Percentiles rank a stretch among this genome's conserved stretches.
Conservation (phyloP, 1,140 invertebrate species). For the Microplitis mediator region DNA sequence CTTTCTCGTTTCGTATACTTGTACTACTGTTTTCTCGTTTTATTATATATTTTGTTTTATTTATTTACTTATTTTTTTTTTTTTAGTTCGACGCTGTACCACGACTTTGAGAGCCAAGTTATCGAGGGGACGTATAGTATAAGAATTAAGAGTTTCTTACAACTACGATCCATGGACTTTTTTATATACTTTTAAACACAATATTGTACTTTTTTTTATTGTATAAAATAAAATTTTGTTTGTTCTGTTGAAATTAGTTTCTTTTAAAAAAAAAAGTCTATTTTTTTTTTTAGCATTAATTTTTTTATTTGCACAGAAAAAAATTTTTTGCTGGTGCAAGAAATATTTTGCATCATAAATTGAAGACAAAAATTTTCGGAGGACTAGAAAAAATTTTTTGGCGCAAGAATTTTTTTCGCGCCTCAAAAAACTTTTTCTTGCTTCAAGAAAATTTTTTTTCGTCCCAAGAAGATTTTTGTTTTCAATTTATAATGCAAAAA, state of each 20-base stretch:
- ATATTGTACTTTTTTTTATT: not conserved
- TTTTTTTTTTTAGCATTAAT: too few species aligned
- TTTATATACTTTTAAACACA: not conserved
- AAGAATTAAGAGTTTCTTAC: slow-evolving; percentile 34
- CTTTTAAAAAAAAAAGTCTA: slow-evolving; percentile 7
- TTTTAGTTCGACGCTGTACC: not conserved
- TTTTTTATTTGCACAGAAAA: too few species aligned
- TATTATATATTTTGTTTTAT: not conserved
- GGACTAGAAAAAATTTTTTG: too few species aligned
- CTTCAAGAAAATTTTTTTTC: too few species aligned
- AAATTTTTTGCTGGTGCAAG: too few species aligned
- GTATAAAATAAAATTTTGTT: not conserved
- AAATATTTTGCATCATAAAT: too few species aligned
- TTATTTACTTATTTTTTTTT: not conserved
- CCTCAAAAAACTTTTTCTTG: too few species aligned
- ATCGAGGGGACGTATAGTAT: slow-evolving; percentile 40
- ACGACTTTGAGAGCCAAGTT: slow-evolving; percentile 37
- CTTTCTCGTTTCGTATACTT: too few species aligned
- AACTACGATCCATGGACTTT: not conserved
- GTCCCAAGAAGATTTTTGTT: too few species aligned
- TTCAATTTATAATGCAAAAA: too few species aligned
- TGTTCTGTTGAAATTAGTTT: not conserved
- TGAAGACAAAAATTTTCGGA: too few species aligned
- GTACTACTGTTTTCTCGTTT: not conserved
- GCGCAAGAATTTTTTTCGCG: too few species aligned